These are phyloP conservation scores for Trinectes maculatus DNA, from an alignment of 2,113 vertebrate genomes.

Conservation along the genomic window DNA sequence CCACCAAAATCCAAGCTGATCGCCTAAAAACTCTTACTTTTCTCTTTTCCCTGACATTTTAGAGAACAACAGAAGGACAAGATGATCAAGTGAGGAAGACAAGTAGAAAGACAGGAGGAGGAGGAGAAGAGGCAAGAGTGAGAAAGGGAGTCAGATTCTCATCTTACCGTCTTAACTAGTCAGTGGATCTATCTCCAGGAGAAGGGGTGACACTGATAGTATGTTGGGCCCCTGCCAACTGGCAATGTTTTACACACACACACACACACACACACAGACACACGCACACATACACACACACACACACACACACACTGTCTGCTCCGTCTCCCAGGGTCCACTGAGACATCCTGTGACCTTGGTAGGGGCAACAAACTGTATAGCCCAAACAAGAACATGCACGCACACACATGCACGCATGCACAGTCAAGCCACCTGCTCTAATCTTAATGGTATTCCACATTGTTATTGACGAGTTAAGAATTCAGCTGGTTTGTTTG, in stretches of 20 bases:
- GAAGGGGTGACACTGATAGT: slow-evolving; percentile 55
- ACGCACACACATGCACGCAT: slow-evolving; percentile 2
- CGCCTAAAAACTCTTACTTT: not conserved
- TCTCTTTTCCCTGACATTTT: slow-evolving; percentile 46
- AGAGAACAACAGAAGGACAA: slow-evolving; percentile 32
- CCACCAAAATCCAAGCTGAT: not conserved
- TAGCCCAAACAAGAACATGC: slow-evolving; percentile 43
- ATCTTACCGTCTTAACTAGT: slow-evolving; percentile 48
- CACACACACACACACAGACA: slow-evolving; percentile 35
- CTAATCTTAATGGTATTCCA: slow-evolving; percentile 30
- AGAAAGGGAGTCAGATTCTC: slow-evolving; percentile 42
- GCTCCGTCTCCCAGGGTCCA: slow-evolving; percentile 26
- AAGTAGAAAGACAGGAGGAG: slow-evolving; percentile 14
- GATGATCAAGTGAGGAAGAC: slow-evolving; percentile 18
- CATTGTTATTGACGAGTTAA: slow-evolving; percentile 45
- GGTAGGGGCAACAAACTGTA: slow-evolving; percentile 47
- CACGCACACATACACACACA: slow-evolving; percentile 29
- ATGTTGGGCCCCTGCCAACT: slow-evolving; percentile 58
- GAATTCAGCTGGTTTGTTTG: slow-evolving; percentile 32
- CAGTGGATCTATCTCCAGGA: slow-evolving; percentile 57
- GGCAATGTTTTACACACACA: slow-evolving; percentile 17
- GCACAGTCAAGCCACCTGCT: slow-evolving; percentile 44
- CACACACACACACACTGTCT: slow-evolving; percentile 29
- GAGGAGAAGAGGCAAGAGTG: not conserved
- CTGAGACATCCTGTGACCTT: slow-evolving; percentile 63